Evolutionary conservation across 2,113 vertebrate species (phyloP), one percentile per base, ranked within the genome.

Genomic region (Caranx ignobilis): DNA sequence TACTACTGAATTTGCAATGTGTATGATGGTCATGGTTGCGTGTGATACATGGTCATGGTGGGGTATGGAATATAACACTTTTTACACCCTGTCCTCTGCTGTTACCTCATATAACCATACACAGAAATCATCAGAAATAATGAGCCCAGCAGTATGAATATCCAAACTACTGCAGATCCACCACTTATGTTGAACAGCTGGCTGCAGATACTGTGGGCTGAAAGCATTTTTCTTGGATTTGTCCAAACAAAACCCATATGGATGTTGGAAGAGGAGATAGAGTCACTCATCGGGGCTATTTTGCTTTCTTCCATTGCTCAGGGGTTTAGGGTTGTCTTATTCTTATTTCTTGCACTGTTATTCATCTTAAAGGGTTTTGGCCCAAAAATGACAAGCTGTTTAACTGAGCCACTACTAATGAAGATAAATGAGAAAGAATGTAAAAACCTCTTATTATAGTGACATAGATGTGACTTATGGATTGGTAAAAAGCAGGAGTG

Each of bases 221-320:
- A 69, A 31, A 68, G 5, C 41, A 55, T 55, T 45, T 78, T 72
- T 73, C 50, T 62, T 35, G 61, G 9, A 43, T 71, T 52, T 39
- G 43, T 59, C 64, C 64, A 69, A 77, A 77, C 64, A 57, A 62
- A 63, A 57, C 3, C 21, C 54, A 37, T 56, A 48, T 66, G 31
- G 47, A 70, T 34, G 32, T 26, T 68, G 32, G 21, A 59, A 31
- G 32, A 56, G 31, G 19, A 15, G 50, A 45, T 63, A 15, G 32
- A 18, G 41, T 54, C 61, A 72, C 43, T 83, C 67, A 64, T 45
- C 76, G 60, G 68, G 68, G 15, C 48, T 59, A 35, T 63, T 78
- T 61, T 54, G 47, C 21, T 50, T 72, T 62, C 73, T 63, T 78
- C 74, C 54, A 61, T 57, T 61, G 37, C 61, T 67, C 9, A 10